Evolutionary conservation across 30 jellyfish, hydroid and myxozoan genomes (phyloP).

Genomic region (Turritopsis rubra): DNA sequence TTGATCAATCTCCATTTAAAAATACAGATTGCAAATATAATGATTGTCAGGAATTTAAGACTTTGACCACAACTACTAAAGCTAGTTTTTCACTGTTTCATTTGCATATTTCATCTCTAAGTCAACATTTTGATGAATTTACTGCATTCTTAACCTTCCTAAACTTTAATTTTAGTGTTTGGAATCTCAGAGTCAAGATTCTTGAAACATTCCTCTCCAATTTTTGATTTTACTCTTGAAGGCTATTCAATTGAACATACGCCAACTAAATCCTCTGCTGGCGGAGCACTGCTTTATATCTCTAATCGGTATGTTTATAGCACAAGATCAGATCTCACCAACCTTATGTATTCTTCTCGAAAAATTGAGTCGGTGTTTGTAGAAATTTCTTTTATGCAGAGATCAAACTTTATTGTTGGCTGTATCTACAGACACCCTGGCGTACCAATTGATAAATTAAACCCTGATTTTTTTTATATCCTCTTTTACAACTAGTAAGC

Average conservation of each 20-base stretch:
- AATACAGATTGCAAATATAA: too few species aligned
- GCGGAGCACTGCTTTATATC: conserved; percentile 3
- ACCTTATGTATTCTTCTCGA: neutral
- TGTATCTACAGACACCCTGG: neutral
- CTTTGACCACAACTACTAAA: too few species aligned
- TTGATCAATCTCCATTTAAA: too few species aligned
- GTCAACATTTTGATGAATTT: neutral
- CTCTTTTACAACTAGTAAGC: neutral
- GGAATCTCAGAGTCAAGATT: neutral
- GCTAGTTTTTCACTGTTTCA: too few species aligned
- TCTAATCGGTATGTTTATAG: neutral
- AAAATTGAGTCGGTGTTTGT: neutral
- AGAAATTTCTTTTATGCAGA: too few species aligned
- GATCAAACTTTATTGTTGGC: too few species aligned
- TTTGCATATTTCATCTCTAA: neutral
- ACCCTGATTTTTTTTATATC: neutral
- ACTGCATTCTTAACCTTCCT: neutral
- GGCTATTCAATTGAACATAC: conserved; percentile 4
- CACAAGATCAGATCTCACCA: neutral
- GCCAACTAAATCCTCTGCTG: conserved; percentile 8
- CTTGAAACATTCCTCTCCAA: neutral
- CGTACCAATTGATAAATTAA: neutral
- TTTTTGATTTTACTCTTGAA: neutral
- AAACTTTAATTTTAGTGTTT: neutral
- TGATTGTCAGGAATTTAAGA: too few species aligned